phyloP scores from a whole-genome alignment of 1,140 invertebrate species.

The Tribolium castaneum region DNA sequence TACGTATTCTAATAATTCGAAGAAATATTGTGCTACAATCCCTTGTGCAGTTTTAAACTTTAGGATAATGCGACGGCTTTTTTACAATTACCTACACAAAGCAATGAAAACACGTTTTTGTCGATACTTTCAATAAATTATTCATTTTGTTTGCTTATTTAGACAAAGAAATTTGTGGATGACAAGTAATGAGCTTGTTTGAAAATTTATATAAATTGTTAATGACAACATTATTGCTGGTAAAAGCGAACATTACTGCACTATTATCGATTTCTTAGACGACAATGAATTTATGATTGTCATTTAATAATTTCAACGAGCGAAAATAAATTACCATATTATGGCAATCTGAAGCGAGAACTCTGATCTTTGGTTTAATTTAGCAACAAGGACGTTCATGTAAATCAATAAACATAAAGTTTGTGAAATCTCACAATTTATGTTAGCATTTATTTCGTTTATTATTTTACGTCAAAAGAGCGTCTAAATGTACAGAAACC shows the following conservation, averaged over 20 bases:
- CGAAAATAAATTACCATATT: background rate
- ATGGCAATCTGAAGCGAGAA: background rate
- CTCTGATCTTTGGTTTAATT: background rate
- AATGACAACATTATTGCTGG: background rate
- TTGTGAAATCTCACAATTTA: background rate
- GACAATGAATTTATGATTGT: background rate
- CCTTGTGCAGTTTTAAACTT: background rate
- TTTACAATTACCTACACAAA: background rate
- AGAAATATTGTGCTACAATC: no score
- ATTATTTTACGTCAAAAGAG: no score
- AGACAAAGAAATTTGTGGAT: background rate
- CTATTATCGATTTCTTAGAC: background rate
- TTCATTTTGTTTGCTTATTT: background rate
- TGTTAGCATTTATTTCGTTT: background rate
- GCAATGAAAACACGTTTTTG: background rate
- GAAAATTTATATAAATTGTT: background rate
- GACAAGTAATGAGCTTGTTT: background rate
- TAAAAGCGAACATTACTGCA: background rate
- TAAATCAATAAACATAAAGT: background rate
- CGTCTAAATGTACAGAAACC: no score
- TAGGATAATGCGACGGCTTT: background rate
- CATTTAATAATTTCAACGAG: background rate
- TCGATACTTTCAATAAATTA: background rate
- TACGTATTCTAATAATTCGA: no score
- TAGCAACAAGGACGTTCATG: background rate